Conservation (phyloP, 2,797 vertebrate genomes). For the Staurois parvus region DNA sequence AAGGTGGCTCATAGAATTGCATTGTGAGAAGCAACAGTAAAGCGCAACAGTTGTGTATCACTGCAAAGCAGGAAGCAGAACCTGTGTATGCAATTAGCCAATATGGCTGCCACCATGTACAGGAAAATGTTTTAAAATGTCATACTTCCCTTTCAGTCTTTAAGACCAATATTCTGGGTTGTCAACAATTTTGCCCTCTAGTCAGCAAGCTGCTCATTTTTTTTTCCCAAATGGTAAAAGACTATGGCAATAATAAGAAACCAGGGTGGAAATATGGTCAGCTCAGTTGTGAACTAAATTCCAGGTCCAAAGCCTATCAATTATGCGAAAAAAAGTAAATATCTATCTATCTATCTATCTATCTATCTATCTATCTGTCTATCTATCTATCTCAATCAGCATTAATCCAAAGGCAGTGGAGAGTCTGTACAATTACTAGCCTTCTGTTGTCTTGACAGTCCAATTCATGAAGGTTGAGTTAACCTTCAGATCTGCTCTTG, state of each 20-base stretch:
- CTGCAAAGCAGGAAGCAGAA: too few relatives aligned
- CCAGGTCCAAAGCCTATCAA: neutral
- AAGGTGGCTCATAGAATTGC: too few relatives aligned
- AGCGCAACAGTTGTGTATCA: too few relatives aligned
- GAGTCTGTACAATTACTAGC: neutral
- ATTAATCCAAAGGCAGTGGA: neutral
- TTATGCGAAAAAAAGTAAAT: too few relatives aligned
- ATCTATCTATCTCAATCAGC: neutral
- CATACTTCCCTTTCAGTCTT: neutral
- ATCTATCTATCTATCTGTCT: neutral
- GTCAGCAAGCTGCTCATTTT: neutral
- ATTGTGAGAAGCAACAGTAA: too few relatives aligned
- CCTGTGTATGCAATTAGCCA: too few relatives aligned
- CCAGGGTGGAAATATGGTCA: neutral
- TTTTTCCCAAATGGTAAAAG: neutral
- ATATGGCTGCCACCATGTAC: too few relatives aligned
- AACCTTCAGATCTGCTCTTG: constrained; percentile 10
- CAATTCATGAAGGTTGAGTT: constrained; percentile 9
- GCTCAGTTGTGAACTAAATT: neutral
- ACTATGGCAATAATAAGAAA: neutral
- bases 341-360: too few relatives aligned
- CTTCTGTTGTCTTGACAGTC: constrained; percentile 3
- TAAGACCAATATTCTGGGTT: neutral
- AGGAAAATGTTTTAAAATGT: too few relatives aligned
- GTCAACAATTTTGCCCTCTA: neutral